Conservation (phyloP, 1,140 invertebrate species). For the Nephila pilipes region DNA sequence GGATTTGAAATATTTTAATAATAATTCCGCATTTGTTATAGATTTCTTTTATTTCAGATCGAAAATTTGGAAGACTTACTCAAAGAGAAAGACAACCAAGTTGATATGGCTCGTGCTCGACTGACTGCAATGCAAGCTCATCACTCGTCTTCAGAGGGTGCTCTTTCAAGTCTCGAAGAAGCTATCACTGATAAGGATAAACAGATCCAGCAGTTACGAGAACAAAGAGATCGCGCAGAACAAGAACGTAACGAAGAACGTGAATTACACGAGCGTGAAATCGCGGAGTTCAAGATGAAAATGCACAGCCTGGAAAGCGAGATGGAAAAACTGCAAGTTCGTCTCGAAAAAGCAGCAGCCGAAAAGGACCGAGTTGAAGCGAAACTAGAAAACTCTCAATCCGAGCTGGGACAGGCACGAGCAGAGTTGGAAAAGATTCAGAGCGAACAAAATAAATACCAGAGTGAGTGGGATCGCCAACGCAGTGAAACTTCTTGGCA, state of each 20-base stretch:
- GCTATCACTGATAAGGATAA: conserved; percentile 98
- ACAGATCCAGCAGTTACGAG: conserved; percentile 94
- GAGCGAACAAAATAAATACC: conserved; percentile 84
- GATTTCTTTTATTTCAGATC: conserved; percentile 91
- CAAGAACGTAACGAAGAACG: conserved; percentile 97
- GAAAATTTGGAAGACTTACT: conserved; percentile 98
- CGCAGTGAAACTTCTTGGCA: conserved; percentile 85
- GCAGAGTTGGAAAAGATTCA: conserved; percentile 95
- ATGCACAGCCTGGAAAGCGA: conserved; percentile 93
- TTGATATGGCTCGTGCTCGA: conserved; percentile 95
- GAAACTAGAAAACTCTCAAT: conserved; percentile 94
- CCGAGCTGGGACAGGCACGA: conserved; percentile 95
- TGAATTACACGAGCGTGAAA: conserved; percentile 94
- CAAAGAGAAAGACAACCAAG: conserved; percentile 98
- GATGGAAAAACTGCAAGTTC: conserved; percentile 91
- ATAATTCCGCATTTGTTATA: background rate
- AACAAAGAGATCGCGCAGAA: conserved; percentile 95
- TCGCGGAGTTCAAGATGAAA: conserved; percentile 97
- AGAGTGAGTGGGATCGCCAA: conserved; percentile 78
- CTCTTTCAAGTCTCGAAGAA: conserved; percentile 95
- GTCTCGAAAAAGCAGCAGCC: conserved; percentile 91
- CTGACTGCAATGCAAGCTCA: conserved; percentile 93
- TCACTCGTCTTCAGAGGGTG: conserved; percentile 94
- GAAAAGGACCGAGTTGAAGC: conserved; percentile 95
- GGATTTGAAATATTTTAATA: background rate